Base-by-base conservation (phyloP, 2,888 invertebrate genomes). In the Cephus pygmeus region DNA sequence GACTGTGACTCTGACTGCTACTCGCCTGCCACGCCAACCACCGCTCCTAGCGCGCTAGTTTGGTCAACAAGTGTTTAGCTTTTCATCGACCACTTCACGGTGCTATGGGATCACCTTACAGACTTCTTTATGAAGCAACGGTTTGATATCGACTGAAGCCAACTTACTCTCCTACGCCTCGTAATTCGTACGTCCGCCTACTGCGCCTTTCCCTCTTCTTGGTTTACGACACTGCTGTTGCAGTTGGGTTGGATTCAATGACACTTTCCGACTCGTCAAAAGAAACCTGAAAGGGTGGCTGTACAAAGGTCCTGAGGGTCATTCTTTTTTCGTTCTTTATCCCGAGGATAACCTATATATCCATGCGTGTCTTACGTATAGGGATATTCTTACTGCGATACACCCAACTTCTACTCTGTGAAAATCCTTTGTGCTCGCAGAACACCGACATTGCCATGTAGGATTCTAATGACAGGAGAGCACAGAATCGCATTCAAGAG, bases 1-100 rank as follows among this genome's bases (percentile, higher is more conserved):
- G 90, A 90, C 89, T 88, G 84, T 82, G 85, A 79, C 71, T 31
- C 12, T 71, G 71, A 71, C 71, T 71, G 12, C 31, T 71, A 71
- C 33, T 34, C 71, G 71, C 33, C 71, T 3, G 71, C 33, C 71
- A 71, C 71, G 71, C 31, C 12, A 71, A 71, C 56, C 56, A 56
- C 56, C 56, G 56, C 56, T 56, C 23, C 56, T 56, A 56, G 56
- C 56, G 56, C 56, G 23, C 56, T 69, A 78, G 73, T 80, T 79
- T 79, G 78, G 81, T 82, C 83, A 83, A 85, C 82, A 83, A 85
- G 83, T 81, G 82, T 81, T 84, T 77, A 79, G 77, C 79, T 79
- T 79, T 82, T 84, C 83, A 83, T 84, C 81, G 81, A 76, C 76
- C 79, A 81, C 78, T 83, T 68, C 73, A 74, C 69, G 74, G 75